A percentile compares a stretch with the other conserved stretches of the same genome.
Conservation (phyloP, 2,797 vertebrate genomes). For the Schizothorax lantsangensis region DNA sequence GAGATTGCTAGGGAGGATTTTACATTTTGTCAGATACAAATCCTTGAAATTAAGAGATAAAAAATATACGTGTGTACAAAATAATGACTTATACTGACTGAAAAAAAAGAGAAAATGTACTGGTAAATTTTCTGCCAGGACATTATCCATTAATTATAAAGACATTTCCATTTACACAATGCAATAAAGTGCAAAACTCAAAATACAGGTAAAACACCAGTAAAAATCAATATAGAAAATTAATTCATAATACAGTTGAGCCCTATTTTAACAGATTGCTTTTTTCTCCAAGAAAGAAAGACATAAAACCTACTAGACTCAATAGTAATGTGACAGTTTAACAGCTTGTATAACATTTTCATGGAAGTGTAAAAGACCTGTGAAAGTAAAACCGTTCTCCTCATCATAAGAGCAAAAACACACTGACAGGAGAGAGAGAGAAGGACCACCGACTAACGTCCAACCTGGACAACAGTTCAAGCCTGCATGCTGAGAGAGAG, state of each 20-base stretch:
- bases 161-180: not conserved
- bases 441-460: not conserved
- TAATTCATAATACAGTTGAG: not conserved
- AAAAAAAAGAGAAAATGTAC: not conserved
- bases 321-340: slow-evolving; percentile 13
- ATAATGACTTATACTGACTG: not conserved
- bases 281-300: not conserved
- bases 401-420: slow-evolving; percentile 21
- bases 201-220: not conserved
- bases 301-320: not conserved
- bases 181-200: not conserved
- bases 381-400: slow-evolving; percentile 28
- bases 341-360: slow-evolving; percentile 11
- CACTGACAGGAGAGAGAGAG: not conserved
- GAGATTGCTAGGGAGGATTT: not conserved
- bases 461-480: slow-evolving; percentile 30
- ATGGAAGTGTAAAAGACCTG: not conserved
- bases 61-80: not conserved
- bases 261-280: not conserved
- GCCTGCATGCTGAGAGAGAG: slow-evolving; percentile 3
- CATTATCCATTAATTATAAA: not conserved
- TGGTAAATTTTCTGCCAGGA: not conserved
- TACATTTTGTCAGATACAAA: not conserved
- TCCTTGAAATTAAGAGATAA: not conserved
- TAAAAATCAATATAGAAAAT: not conserved